Percentiles rank a stretch among this genome's conserved stretches.
These are phyloP conservation scores for Colostygia pectinataria DNA, from an alignment of 2,888 invertebrate genomes.

Conservation along the genomic window DNA sequence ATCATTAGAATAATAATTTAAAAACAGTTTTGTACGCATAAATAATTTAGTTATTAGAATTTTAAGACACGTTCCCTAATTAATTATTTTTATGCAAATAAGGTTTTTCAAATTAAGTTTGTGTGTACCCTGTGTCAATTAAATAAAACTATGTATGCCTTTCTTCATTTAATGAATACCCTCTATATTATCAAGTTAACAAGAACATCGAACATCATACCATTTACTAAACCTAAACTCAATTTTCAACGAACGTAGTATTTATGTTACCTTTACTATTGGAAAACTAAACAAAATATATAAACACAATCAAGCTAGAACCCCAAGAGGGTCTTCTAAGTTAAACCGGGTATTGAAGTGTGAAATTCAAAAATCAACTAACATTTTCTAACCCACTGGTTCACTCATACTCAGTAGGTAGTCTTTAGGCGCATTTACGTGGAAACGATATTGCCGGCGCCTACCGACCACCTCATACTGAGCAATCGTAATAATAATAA, in stretches of 20 bases:
- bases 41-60: no score
- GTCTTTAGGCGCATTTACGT: constrained; percentile 42
- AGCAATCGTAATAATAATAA: no score
- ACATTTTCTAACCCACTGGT: constrained; percentile 78
- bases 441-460: background rate
- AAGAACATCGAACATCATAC: background rate
- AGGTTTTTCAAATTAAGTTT: no score
- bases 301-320: constrained; percentile 53
- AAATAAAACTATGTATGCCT: no score
- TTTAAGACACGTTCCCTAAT: no score
- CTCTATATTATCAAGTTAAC: no score
- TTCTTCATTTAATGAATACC: no score
- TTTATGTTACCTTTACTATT: constrained; percentile 1
- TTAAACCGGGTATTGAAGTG: constrained; percentile 66
- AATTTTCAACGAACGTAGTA: background rate
- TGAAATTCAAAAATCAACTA: constrained; percentile 82
- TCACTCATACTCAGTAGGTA: constrained; percentile 62
- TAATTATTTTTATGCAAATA: no score
- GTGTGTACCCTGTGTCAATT: no score
- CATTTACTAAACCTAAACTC: background rate
- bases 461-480: background rate
- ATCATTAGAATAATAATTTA: no score
- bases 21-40: no score
- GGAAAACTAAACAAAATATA: constrained; percentile 35
- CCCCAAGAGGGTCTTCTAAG: constrained; percentile 39